phyloP scores from a whole-genome alignment of 2,113 vertebrate species.

The Murina feae region DNA sequence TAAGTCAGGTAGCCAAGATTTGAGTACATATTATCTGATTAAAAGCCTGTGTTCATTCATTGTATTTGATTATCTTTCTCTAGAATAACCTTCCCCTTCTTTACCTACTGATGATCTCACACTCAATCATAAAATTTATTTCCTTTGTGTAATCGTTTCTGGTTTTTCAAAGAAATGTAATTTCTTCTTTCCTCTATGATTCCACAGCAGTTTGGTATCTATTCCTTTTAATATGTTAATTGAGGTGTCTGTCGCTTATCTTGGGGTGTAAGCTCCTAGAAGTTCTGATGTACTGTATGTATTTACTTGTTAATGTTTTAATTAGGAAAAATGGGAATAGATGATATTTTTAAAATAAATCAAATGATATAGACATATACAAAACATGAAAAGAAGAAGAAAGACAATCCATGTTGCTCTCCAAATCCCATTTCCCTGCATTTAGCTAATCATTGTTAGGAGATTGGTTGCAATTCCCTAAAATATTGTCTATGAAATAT shows the following conservation, averaged over 20 bases:
- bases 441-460: not conserved
- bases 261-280: not conserved
- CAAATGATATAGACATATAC: not conserved
- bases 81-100: not conserved
- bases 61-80: not conserved
- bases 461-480: not conserved
- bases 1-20: not conserved
- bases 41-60: not conserved
- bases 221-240: not conserved
- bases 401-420: not conserved
- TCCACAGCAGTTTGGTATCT: not conserved
- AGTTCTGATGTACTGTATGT: not conserved
- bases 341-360: not conserved
- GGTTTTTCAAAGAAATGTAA: not conserved
- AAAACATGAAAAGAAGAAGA: not conserved
- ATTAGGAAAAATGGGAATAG: not conserved
- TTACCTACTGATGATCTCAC: not conserved
- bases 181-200: not conserved
- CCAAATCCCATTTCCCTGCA: not conserved
- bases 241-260: not conserved
- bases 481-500: not conserved
- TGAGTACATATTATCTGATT: not conserved
- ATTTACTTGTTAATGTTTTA: not conserved
- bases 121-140: not conserved
- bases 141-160: not conserved